Conservation (phyloP, 2,888 invertebrate species). For the Papilio elwesi region DNA sequence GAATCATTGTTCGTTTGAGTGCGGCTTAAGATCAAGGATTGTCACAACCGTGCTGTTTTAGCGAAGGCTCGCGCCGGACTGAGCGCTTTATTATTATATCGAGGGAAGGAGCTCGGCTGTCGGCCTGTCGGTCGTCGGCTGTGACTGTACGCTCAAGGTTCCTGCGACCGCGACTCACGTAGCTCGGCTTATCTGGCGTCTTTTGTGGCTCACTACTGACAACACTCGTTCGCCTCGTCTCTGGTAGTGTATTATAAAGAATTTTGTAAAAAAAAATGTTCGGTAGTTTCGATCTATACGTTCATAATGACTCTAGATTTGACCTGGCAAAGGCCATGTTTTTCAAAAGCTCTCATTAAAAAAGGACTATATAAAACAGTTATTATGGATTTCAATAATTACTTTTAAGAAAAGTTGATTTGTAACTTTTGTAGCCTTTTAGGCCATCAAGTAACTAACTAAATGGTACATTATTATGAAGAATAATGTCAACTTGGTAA, state of each 20-base stretch:
- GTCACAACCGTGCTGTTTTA: slow-evolving; percentile 72
- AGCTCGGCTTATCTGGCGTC: slow-evolving; percentile 73
- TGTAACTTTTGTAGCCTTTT: too few relatives aligned
- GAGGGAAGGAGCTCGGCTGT: slow-evolving; percentile 73
- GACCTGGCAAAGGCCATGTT: too few relatives aligned
- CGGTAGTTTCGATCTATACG: too few relatives aligned
- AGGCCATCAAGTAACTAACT: too few relatives aligned
- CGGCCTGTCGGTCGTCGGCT: slow-evolving; percentile 45
- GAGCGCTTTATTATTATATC: slow-evolving; percentile 79
- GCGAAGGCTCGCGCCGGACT: slow-evolving; percentile 78
- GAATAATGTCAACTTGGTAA: too few relatives aligned
- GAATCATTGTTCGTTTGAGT: slow-evolving; percentile 49
- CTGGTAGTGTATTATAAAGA: slow-evolving; percentile 22
- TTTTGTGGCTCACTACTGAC: slow-evolving; percentile 66
- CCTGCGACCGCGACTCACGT: slow-evolving; percentile 70
- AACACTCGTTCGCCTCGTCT: slow-evolving; percentile 50
- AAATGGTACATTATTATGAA: too few relatives aligned
- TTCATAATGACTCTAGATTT: too few relatives aligned
- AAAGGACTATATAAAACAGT: too few relatives aligned
- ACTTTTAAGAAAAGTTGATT: too few relatives aligned
- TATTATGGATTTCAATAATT: too few relatives aligned
- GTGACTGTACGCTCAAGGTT: slow-evolving; percentile 67
- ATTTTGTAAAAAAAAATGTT: background rate
- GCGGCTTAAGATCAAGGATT: slow-evolving; percentile 31
- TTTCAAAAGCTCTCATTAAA: too few relatives aligned